Percentiles rank a stretch among this genome's conserved stretches.
phyloP scores from a whole-genome alignment of 2,888 invertebrate species.

The Boloria selene region DNA sequence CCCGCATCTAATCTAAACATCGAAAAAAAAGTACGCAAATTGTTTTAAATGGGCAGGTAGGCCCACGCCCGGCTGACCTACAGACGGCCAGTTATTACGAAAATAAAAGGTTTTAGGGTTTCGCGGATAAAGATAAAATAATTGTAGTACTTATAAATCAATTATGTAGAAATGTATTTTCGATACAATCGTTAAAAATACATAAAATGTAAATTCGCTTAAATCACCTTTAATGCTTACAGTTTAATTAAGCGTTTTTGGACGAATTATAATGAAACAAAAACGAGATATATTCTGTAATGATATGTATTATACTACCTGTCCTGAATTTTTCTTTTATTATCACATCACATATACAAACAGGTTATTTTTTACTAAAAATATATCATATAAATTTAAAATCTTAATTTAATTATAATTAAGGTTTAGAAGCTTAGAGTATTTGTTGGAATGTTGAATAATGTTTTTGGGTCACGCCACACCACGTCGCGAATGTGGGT shows the following conservation, averaged over 20 bases:
- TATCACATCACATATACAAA: not conserved
- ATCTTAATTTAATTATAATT: no score
- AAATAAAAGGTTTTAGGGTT: constrained; percentile 52
- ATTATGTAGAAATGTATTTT: constrained; percentile 39
- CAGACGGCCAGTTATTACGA: constrained; percentile 67
- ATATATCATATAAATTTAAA: no score
- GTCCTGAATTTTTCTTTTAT: constrained; percentile 4
- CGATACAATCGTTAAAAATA: constrained; percentile 39
- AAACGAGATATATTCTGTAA: constrained; percentile 16
- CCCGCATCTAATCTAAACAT: constrained; percentile 59
- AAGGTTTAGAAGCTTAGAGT: no score
- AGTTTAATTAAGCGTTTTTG: constrained; percentile 9
- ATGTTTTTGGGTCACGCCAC: no score
- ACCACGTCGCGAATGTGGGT: no score
- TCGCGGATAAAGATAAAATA: constrained; percentile 42
- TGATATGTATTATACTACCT: not conserved
- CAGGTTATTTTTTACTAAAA: no score
- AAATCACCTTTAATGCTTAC: constrained; percentile 22
- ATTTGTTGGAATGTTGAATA: no score
- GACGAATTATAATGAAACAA: constrained; percentile 16
- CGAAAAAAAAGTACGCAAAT: constrained; percentile 70
- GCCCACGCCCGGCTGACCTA: constrained; percentile 74
- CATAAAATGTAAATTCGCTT: constrained; percentile 31
- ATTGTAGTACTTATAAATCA: constrained; percentile 43
- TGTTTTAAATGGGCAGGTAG: constrained; percentile 80